Percentiles rank a stretch among this genome's conserved stretches.
These are phyloP conservation scores for Cheilinus undulatus DNA, from an alignment of 2,113 vertebrate genomes.

Conservation along the genomic window DNA sequence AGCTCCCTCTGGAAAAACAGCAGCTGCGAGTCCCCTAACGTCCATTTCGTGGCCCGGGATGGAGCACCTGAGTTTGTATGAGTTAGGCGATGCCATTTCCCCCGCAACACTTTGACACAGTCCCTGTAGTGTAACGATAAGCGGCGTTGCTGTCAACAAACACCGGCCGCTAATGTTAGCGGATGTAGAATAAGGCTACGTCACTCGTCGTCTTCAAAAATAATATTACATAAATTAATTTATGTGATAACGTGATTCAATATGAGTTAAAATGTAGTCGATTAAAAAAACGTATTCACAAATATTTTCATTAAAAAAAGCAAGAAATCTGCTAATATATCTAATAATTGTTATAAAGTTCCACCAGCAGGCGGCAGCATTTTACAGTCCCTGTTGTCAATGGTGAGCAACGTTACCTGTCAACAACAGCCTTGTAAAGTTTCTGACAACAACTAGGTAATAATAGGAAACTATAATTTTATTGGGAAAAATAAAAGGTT, in stretches of 20 bases:
- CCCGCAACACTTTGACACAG: slow-evolving; percentile 12
- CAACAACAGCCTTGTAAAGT: neutral
- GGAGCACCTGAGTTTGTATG: slow-evolving; percentile 92
- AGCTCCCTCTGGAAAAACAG: slow-evolving; percentile 86
- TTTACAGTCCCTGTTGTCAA: too few species aligned
- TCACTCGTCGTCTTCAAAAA: slow-evolving; percentile 6
- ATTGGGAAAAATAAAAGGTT: neutral
- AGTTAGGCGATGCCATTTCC: slow-evolving; percentile 81
- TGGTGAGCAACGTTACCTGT: slow-evolving; percentile 36
- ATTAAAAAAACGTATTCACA: too few species aligned
- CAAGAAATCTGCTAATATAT: too few species aligned
- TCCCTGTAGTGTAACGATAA: slow-evolving; percentile 20
- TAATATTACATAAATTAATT: neutral
- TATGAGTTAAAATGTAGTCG: neutral
- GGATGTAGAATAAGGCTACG: slow-evolving; percentile 61
- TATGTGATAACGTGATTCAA: neutral
- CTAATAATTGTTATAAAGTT: too few species aligned
- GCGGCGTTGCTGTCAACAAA: slow-evolving; percentile 70
- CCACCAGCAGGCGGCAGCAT: slow-evolving; percentile 22
- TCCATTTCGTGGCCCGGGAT: slow-evolving; percentile 93
- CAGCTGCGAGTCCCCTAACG: slow-evolving; percentile 87
- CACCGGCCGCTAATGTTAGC: slow-evolving; percentile 62
- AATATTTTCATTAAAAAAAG: too few species aligned
- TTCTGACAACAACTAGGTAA: fast-evolving
- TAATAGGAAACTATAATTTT: neutral